Conservation (phyloP, 2,797 vertebrate species). For the Discoglossus pictus region DNA sequence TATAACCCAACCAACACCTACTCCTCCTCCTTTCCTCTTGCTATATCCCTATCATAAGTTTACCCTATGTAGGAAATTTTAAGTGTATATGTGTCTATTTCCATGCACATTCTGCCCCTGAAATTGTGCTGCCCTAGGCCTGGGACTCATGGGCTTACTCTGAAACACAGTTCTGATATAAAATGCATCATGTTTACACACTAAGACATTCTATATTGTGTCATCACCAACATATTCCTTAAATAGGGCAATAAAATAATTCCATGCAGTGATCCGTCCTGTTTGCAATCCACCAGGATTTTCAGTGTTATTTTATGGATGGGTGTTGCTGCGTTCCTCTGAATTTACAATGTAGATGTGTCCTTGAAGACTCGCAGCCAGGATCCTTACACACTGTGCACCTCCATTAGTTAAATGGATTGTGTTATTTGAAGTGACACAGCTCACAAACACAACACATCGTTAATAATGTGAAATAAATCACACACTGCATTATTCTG, state of each 20-base stretch:
- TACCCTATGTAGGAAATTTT: too few relatives aligned
- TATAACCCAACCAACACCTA: too few relatives aligned
- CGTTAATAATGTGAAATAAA: too few relatives aligned
- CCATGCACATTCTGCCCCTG: too few relatives aligned
- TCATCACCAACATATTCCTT: slow-evolving; percentile 2
- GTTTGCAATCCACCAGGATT: background rate
- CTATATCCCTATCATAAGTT: too few relatives aligned
- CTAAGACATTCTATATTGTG: background rate
- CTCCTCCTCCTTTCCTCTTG: too few relatives aligned
- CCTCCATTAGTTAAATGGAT: slow-evolving; percentile 11
- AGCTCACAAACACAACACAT: background rate
- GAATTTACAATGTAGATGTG: background rate
- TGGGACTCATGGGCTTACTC: too few relatives aligned
- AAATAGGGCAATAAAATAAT: slow-evolving; percentile 1
- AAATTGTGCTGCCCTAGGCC: too few relatives aligned
- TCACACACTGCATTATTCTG: too few relatives aligned
- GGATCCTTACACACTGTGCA: background rate
- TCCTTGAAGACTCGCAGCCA: background rate
- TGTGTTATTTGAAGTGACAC: background rate
- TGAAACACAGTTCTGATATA: background rate
- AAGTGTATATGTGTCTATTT: too few relatives aligned
- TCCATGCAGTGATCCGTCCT: background rate
- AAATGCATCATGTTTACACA: slow-evolving; percentile 4
- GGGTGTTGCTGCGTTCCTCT: background rate
- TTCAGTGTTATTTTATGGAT: background rate